These are phyloP conservation scores for Calameuta pallipes DNA, from an alignment of 2,888 invertebrate genomes.

Conservation along the genomic window DNA sequence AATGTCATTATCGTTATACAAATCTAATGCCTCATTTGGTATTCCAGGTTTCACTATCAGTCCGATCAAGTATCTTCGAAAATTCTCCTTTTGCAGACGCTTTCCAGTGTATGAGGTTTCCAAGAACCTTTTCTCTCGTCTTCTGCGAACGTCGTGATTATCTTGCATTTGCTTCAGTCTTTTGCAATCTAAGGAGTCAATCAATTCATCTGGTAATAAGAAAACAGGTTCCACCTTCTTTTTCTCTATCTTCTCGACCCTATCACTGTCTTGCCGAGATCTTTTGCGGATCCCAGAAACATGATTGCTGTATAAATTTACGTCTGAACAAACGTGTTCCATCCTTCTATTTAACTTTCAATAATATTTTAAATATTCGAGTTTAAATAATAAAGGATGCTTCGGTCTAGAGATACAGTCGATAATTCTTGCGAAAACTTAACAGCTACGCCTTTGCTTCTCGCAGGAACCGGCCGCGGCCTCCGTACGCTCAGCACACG, in stretches of 20 bases:
- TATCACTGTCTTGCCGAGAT: conserved; percentile 62
- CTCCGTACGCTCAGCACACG: background rate
- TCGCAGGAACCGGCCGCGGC: background rate
- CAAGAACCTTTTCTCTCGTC: conserved; percentile 19
- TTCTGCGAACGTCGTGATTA: conserved; percentile 10
- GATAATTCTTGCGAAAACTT: background rate
- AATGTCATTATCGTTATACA: conserved; percentile 75
- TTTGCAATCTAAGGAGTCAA: conserved; percentile 63
- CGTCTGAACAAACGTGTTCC: background rate
- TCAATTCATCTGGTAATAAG: conserved; percentile 74
- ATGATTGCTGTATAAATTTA: background rate
- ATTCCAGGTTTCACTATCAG: conserved; percentile 75
- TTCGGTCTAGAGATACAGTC: background rate
- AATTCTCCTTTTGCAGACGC: conserved; percentile 82
- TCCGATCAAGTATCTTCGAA: conserved; percentile 82
- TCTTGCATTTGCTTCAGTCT: conserved; percentile 60
- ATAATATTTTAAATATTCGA: background rate
- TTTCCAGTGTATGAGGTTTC: conserved; percentile 75
- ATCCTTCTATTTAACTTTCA: background rate
- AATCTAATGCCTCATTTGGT: conserved; percentile 64
- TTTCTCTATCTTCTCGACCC: conserved; percentile 67
- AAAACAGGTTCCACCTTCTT: conserved; percentile 71
- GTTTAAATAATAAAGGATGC: background rate
- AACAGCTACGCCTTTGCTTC: background rate
- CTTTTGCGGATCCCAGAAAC: conserved; percentile 59